These are phyloP conservation scores for Cryptocheilus praepositus DNA, from an alignment of 2,888 invertebrate species.

Conservation along the genomic window DNA sequence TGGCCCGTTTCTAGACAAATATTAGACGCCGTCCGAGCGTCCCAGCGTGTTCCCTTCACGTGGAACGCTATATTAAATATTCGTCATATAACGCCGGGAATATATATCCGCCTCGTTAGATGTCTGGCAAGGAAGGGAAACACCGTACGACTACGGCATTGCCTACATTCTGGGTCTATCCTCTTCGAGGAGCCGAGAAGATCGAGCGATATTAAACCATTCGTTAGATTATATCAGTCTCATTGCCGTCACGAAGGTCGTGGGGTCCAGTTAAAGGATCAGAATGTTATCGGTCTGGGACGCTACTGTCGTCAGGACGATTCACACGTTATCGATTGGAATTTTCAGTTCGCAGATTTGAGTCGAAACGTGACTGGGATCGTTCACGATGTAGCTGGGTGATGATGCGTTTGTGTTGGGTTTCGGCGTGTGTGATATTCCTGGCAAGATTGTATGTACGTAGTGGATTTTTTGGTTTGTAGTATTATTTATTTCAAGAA, in stretches of 20 bases:
- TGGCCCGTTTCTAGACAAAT: conserved; percentile 44
- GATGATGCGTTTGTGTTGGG: too few species aligned
- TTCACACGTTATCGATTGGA: too few species aligned
- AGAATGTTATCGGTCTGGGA: too few species aligned
- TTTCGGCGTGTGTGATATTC: too few species aligned
- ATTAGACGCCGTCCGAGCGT: conserved; percentile 39
- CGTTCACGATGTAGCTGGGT: too few species aligned
- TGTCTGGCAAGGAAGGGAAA: conserved; percentile 4
- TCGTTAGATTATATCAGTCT: neutral
- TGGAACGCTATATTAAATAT: conserved; percentile 43
- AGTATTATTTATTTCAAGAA: too few species aligned
- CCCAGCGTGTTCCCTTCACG: conserved; percentile 23
- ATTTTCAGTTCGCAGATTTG: too few species aligned
- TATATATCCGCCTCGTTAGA: conserved; percentile 36
- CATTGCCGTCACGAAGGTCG: neutral
- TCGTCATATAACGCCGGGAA: conserved; percentile 38
- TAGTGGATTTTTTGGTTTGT: too few species aligned
- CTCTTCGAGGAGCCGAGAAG: conserved; percentile 6
- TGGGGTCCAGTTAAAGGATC: too few species aligned
- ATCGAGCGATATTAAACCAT: conserved; percentile 4
- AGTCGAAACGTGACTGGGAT: too few species aligned
- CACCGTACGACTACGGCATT: conserved; percentile 12
- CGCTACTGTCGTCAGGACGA: too few species aligned
- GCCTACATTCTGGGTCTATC: conserved; percentile 15
- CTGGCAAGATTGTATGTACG: too few species aligned